phyloP scores from a whole-genome alignment of 1,140 invertebrate species.

The Dreissena polymorpha region DNA sequence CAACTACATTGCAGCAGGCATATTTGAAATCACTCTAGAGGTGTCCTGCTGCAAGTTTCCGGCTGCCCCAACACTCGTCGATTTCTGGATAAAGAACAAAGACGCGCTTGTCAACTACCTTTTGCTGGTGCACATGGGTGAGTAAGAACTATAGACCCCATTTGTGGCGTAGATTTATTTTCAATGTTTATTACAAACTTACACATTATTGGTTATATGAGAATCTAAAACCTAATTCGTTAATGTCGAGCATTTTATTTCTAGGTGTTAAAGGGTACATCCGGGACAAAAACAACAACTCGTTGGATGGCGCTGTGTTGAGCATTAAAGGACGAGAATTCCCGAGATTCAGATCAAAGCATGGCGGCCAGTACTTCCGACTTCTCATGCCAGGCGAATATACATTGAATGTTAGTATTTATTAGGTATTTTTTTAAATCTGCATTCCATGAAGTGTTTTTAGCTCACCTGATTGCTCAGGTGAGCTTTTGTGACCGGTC shows the following conservation, averaged over 20 bases:
- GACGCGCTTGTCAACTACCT: conserved; percentile 86
- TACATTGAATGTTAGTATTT: conserved; percentile 22
- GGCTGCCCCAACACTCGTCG: conserved; percentile 87
- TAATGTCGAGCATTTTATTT: conserved; percentile 22
- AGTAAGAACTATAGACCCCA: conserved; percentile 15
- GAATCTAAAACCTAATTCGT: conserved; percentile 13
- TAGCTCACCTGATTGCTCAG: too few species aligned
- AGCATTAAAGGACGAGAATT: conserved; percentile 22
- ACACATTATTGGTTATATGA: conserved; percentile 54
- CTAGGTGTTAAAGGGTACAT: conserved; percentile 41
- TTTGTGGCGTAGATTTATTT: background rate
- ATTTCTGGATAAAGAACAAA: conserved; percentile 97
- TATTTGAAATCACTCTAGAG: conserved; percentile 98
- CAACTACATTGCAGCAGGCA: conserved; percentile 97
- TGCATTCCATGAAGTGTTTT: too few species aligned
- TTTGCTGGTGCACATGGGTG: conserved; percentile 84
- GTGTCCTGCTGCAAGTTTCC: conserved; percentile 99
- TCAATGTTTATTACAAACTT: conserved; percentile 18
- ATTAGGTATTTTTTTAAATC: too few species aligned
- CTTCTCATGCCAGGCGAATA: conserved; percentile 43
- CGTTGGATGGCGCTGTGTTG: conserved; percentile 17
- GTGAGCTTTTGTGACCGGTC: too few species aligned
- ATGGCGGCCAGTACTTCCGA: conserved; percentile 31
- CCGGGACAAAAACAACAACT: background rate
- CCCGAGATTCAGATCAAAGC: conserved; percentile 17